Percentiles rank a stretch among this genome's conserved stretches.
phyloP scores from a whole-genome alignment of 1,140 invertebrate genomes.

The Rhyzopertha dominica region DNA sequence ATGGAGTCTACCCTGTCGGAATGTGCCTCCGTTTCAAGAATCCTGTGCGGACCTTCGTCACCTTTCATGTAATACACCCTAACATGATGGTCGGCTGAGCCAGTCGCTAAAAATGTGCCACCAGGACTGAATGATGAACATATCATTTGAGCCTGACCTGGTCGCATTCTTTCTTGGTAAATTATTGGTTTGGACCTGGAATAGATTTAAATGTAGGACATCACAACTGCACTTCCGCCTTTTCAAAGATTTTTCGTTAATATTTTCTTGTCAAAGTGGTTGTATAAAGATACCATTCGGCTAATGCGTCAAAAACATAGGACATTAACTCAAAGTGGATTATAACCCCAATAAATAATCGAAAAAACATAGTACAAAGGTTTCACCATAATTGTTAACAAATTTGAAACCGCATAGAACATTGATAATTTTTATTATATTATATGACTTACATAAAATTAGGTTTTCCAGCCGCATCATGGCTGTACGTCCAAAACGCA shows the following conservation, averaged over 20 bases:
- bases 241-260: too few species aligned
- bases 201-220: slow-evolving; percentile 36
- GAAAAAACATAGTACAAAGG: too few species aligned
- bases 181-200: slow-evolving; percentile 76
- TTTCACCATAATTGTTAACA: too few species aligned
- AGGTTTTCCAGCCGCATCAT: slow-evolving; percentile 54
- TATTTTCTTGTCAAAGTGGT: too few species aligned
- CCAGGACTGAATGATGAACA: slow-evolving; percentile 93
- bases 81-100: slow-evolving; percentile 90
- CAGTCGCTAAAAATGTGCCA: slow-evolving; percentile 89
- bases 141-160: slow-evolving; percentile 93
- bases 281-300: too few species aligned
- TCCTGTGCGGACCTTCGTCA: slow-evolving; percentile 61
- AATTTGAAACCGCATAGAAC: too few species aligned
- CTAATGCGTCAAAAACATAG: too few species aligned
- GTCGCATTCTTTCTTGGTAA: slow-evolving; percentile 88
- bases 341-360: not conserved
- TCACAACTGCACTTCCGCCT: too few species aligned
- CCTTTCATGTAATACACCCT: slow-evolving; percentile 82
- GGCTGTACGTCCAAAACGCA: slow-evolving; percentile 86
- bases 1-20: slow-evolving; percentile 93
- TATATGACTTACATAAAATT: slow-evolving; percentile 44
- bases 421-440: not conserved
- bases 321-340: too few species aligned
- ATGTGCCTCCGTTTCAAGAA: slow-evolving; percentile 84